Base-by-base conservation (phyloP, 2,113 vertebrate genomes). In the Leiothrix lutea region DNA sequence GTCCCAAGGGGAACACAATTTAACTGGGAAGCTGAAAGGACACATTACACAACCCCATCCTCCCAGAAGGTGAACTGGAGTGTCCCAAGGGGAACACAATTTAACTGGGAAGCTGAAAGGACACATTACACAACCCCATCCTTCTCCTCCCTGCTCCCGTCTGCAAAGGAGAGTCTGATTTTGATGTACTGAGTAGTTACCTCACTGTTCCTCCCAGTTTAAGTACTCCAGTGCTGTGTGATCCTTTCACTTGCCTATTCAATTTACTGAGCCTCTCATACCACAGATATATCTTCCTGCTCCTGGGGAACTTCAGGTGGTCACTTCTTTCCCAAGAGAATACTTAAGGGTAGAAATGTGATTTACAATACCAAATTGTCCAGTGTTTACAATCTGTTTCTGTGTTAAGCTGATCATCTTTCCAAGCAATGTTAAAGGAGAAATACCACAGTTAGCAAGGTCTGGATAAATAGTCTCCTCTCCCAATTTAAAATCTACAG, bases 401-500 rank as follows among this genome's bases (percentile, higher is more conserved):
- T 83, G 62, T 47, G 44, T 64, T 74, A 92, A 84, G 56, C 40
- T 44, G 61, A 87, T 70, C 24, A 74, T 94, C 95, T 85, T 91
- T 60, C 90, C 36, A 67, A 29, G 48, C 13, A 85, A 35, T 89
- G 83, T 64, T 92, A 57, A 75, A 75, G 72, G n/a, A 80, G 72
- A 94, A 91, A 86, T 51, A 90, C 24, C 93, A 83, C 62, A 94
- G 69, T 95, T 20, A 88, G 73, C 45, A 70, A 92, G 23, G 36
- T 16, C 56, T 92, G 69, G 70, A 88, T n/a, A 90, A 93, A 88
- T 11, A 82, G 70, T 70, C 35, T 85, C 54, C 50, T 87, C 70
- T 89, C 62, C 61, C 83, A 91, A 33, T 89, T 85, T 87, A 72
- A 92, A 94, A 95, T 71, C 93, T 44, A 47, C 80, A 87, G 88